Evolutionary conservation across 2,888 invertebrate species (phyloP).

Genomic region (Eupelmus urozonus): DNA sequence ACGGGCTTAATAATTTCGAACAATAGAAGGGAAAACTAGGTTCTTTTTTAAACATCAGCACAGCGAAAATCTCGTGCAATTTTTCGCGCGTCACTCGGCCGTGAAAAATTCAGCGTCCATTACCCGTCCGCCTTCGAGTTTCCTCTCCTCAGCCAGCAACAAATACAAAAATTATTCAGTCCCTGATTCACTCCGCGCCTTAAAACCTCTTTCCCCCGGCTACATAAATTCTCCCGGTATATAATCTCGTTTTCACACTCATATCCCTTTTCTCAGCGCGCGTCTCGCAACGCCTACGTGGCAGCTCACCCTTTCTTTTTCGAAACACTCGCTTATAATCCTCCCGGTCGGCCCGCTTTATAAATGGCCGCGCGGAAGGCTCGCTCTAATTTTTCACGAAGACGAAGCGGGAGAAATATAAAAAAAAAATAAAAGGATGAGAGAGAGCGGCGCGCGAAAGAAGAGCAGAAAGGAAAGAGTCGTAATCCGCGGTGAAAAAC

Average conservation of each 20-base stretch:
- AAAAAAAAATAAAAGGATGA: not conserved
- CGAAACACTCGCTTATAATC: conserved; percentile 10
- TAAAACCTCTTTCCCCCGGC: too few species aligned
- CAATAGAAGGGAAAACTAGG: too few species aligned
- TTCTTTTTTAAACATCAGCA: too few species aligned
- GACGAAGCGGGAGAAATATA: not conserved
- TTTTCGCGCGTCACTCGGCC: too few species aligned
- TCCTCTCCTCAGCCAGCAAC: too few species aligned
- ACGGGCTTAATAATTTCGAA: too few species aligned
- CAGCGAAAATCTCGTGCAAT: too few species aligned
- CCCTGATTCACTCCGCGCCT: too few species aligned
- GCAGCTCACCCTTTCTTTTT: not conserved
- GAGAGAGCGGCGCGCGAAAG: not conserved
- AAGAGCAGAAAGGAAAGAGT: not conserved
- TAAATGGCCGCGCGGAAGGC: conserved; percentile 16
- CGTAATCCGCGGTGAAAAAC: conserved; percentile 49
- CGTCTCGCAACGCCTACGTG: not conserved
- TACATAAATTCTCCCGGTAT: not conserved
- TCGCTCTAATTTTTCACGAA: conserved; percentile 44
- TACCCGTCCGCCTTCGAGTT: too few species aligned
- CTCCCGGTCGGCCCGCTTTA: conserved; percentile 8
- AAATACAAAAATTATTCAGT: too few species aligned
- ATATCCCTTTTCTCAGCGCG: not conserved
- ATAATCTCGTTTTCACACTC: conserved; percentile 28
- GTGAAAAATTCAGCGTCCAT: too few species aligned